Base-by-base conservation (phyloP, 1,140 invertebrate genomes). In the Drosophila ambigua region DNA sequence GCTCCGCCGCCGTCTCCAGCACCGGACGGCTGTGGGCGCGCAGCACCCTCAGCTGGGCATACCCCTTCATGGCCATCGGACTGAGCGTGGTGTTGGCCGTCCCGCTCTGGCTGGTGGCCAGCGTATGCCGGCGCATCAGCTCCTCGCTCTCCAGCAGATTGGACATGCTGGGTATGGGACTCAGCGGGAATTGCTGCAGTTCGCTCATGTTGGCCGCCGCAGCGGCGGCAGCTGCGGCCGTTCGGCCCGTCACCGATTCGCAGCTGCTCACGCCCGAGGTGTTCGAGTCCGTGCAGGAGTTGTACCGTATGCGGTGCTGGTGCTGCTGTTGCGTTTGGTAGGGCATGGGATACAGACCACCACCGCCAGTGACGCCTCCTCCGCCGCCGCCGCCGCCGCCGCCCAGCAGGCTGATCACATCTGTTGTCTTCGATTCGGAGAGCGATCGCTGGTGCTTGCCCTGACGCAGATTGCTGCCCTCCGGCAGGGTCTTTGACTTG, bases 151-250 rank as follows among this genome's bases (percentile, higher is more conserved):
- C 92, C 50, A 91, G 81, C 62, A 95, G 88, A 91, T 94, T 95
- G 50, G 95, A 95, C 65, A 95, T 95, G 92, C 96, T 97, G 1
- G 96, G 95, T 80, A 97, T 96, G 2, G 96, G 96, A 92, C 96
- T 97, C n/a, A 97, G 92, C 11, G 95, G 79, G 41, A 85, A 96
- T 80, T 95, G 93, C 65, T 95, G 93, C 79, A 94, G 93, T 61
- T 95, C 95, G 57, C 95, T 95, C 13, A 77, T 45, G 45, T 73
- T 79, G 20, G 75, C 66, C 43, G 80, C 78, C 46, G 73, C 80
- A 5, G 81, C 76, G 43, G 78, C 79, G 3, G 79, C 69, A 9
- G 81, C 74, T 28, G 77, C 82, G 13, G 87, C 77, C 23, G 80
- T 81, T 13, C 82, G 58, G 48, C 93, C 93, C 11, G 93, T 92